Evolutionary conservation across 2,888 invertebrate genomes (phyloP).

Genomic region (Xylocampa areola): DNA sequence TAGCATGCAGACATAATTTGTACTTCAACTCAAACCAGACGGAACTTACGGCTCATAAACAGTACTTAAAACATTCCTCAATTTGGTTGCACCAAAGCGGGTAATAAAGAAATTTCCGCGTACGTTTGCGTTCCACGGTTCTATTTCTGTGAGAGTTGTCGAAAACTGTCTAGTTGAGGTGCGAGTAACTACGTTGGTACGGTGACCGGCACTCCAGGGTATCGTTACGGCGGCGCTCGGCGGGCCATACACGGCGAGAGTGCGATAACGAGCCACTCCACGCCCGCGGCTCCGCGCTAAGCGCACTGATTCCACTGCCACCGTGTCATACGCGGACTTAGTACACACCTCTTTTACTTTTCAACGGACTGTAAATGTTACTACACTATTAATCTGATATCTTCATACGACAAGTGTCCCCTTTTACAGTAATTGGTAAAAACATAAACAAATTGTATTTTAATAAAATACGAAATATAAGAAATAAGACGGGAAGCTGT

Average conservation of each 20-base stretch:
- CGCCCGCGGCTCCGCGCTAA: constrained; percentile 55
- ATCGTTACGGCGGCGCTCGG: constrained; percentile 57
- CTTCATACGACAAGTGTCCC: constrained; percentile 2
- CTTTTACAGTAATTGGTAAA: background rate
- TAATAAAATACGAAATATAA: constrained; percentile 4
- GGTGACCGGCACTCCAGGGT: constrained; percentile 56
- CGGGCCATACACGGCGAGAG: constrained; percentile 54
- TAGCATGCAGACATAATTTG: background rate
- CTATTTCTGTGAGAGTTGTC: constrained; percentile 48
- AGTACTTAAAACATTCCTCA: constrained; percentile 23
- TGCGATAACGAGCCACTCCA: constrained; percentile 74
- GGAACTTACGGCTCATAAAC: constrained; percentile 3
- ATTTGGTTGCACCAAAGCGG: constrained; percentile 15
- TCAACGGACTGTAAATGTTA: constrained; percentile 41
- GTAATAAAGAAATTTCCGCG: constrained; percentile 45
- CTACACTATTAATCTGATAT: constrained; percentile 37
- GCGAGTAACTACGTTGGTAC: constrained; percentile 51
- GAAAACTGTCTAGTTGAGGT: constrained; percentile 51
- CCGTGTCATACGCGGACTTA: constrained; percentile 36
- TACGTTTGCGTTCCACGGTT: constrained; percentile 32
- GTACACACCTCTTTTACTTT: constrained; percentile 39
- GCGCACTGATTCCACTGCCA: constrained; percentile 61
- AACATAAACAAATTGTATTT: background rate
- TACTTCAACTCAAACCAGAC: background rate
- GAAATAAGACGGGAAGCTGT: constrained; percentile 20